Base-by-base conservation (phyloP, 1,140 invertebrate species). In the Drosophila albomicans region DNA sequence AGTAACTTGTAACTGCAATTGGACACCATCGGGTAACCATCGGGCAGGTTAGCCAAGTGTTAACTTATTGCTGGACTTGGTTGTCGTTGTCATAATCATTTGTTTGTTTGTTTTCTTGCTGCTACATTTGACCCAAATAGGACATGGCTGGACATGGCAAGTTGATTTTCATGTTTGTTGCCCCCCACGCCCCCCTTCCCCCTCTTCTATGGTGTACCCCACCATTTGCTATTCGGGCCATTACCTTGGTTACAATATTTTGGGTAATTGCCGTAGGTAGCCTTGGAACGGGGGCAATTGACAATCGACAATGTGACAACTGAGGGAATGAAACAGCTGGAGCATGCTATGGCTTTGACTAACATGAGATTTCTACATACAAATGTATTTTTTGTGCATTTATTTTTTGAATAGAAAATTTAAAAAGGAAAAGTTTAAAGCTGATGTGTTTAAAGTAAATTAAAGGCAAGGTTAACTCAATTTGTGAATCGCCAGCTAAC, bases 81-180 rank as follows among this genome's bases (percentile, higher is more conserved):
- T 52, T 59, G 74, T 70, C 32, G 52, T 48, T 79, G 71, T 61
- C 62, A 63, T 67, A 61, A 48, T 57, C 51, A 35, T 52, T 25
- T 10, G 7, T 38, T 43, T 38, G 11, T 35, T 38, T 32, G 7
- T 32, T 20, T 38, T 16, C 16, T 52, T 64, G 59, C 51, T 48
- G 74, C 71, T 63, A 69, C 79, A 72, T 58, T 61, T 82, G 81
- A 80, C 81, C 77, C 77, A 84, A 67, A 64, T 85, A 54, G 64
- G 73, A 75, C 30, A 62, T 46, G 51, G 38, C 63, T 79, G 80
- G 66, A 72, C 65, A 68, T 58, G 76, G 58, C 68, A 62, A 59
- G 59, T 57, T 74, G 79, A 62, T 68, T 74, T 75, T 58, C 75
- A 45, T 68, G 69, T 78, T 43, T 61, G 63, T 32, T 46, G 20